Base-by-base conservation (phyloP, 2,113 vertebrate genomes). In the Rhabdornis inornatus region DNA sequence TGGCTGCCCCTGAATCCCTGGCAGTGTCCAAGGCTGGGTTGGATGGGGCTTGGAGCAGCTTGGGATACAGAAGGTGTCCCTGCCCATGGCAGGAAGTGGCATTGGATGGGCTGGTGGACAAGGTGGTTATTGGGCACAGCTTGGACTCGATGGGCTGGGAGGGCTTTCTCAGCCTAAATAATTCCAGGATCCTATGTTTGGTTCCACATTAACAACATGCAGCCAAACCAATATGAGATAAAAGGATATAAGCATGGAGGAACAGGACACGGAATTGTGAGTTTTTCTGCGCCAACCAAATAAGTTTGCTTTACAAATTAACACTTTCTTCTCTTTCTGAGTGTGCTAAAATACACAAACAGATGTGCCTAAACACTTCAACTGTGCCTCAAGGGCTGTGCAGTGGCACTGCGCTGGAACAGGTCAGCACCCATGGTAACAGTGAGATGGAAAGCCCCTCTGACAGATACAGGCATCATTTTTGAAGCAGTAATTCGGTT, bases 11-110 rank as follows among this genome's bases (percentile, higher is more conserved):
- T 45, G 74, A 28, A 72, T 72, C 44, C 68, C 86, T 81, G 86
- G 76, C 0, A 72, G 35, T 57, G 76, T 0, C 42, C 66, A 37
- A 65, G 66, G 42, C 57, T 42, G 56, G 50, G 50, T 0, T 80
- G 57, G 64, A 53, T 22, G 6, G 55, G 55, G 28, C 15, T 69
- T 45, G 64, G 50, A 57, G 59, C 25, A 44, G 2, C 31, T 44
- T 72, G 59, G 42, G 37, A 49, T 0, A 11, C 50, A 19, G 68
- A 0, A 52, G 37, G 22, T 28, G 27, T 72, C 52, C 59, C 33
- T 72, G 31, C 40, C 40, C 40, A 15, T 42, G 40, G 40, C 40
- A 42, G 15, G 40, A 14, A 15, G 40, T 42, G 40, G 40, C 40
- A 42, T 15, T 42, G 40, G 40, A 42, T 42, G 70, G 52, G 50